Conservation (phyloP, 1,140 invertebrate genomes). For the Dreissena polymorpha region DNA sequence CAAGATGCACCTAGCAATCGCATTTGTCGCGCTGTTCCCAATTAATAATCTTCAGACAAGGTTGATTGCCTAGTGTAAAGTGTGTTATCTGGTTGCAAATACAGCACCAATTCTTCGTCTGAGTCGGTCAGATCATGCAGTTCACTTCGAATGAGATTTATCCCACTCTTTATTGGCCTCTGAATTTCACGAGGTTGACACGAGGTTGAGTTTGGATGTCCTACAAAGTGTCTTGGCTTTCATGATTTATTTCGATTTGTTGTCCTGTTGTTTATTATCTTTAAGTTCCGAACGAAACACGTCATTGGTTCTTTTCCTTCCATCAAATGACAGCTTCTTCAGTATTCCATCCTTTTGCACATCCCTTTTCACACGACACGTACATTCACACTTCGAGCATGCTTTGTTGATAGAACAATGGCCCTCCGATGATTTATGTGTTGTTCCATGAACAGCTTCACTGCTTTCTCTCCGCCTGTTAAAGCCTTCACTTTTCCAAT, state of each 20-base stretch:
- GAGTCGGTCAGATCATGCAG: not conserved
- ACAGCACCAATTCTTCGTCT: not conserved
- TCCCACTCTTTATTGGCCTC: not conserved
- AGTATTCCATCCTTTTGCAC: not conserved
- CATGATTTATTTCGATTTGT: not conserved
- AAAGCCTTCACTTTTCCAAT: slow-evolving; percentile 19
- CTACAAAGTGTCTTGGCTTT: not conserved
- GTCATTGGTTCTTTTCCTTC: slow-evolving; percentile 1
- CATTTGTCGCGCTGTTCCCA: too few species aligned
- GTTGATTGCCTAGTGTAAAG: too few species aligned
- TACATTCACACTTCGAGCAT: not conserved
- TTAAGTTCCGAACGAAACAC: not conserved
- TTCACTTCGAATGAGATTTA: not conserved
- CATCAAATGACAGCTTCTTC: slow-evolving; percentile 5
- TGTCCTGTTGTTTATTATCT: not conserved
- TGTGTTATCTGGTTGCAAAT: too few species aligned
- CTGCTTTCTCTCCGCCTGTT: slow-evolving; percentile 3
- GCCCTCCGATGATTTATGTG: not conserved
- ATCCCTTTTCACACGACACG: not conserved
- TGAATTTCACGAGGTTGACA: not conserved
- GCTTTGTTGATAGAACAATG: not conserved
- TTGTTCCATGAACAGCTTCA: slow-evolving; percentile 8
- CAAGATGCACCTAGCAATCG: too few species aligned
- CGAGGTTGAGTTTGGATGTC: not conserved
- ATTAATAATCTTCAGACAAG: too few species aligned